Evolutionary conservation across 2,888 invertebrate species (phyloP).

Genomic region (Antheraea yamamai): DNA sequence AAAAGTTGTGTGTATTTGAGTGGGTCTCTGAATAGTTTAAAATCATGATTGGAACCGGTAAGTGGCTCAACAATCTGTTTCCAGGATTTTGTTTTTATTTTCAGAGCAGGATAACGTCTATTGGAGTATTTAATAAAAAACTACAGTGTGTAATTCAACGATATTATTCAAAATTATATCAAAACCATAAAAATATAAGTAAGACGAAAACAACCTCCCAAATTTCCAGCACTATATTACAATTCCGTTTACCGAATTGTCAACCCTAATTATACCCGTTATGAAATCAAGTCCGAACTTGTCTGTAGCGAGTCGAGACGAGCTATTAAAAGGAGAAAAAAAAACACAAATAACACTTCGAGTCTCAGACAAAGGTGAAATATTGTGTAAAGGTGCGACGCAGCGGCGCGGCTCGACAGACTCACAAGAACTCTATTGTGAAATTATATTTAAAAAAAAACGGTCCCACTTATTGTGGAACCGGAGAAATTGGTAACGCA

Average conservation of each 20-base stretch:
- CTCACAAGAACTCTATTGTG: slow-evolving; percentile 9
- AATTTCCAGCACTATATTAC: background rate
- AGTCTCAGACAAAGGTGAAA: slow-evolving; percentile 14
- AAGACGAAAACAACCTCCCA: background rate
- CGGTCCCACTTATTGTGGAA: background rate
- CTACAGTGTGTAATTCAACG: too few species aligned
- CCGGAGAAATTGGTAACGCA: slow-evolving; percentile 7
- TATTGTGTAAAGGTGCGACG: slow-evolving; percentile 14
- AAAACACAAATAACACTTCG: slow-evolving; percentile 12
- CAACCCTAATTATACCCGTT: slow-evolving; percentile 16
- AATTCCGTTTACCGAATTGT: background rate
- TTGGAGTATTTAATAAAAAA: too few species aligned
- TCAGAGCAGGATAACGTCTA: too few species aligned
- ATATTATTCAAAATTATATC: background rate
- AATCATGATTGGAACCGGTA: too few species aligned
- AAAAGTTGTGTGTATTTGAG: too few species aligned
- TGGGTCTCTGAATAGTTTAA: too few species aligned
- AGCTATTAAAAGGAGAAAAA: slow-evolving; percentile 16
- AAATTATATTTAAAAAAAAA: background rate
- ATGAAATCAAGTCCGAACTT: slow-evolving; percentile 22
- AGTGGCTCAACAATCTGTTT: too few species aligned
- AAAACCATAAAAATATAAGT: background rate
- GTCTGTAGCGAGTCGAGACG: slow-evolving; percentile 18
- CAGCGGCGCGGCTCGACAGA: background rate
- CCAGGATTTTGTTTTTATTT: too few species aligned